Base-by-base conservation (phyloP, 2,797 vertebrate genomes). In the Halcyon badia region DNA sequence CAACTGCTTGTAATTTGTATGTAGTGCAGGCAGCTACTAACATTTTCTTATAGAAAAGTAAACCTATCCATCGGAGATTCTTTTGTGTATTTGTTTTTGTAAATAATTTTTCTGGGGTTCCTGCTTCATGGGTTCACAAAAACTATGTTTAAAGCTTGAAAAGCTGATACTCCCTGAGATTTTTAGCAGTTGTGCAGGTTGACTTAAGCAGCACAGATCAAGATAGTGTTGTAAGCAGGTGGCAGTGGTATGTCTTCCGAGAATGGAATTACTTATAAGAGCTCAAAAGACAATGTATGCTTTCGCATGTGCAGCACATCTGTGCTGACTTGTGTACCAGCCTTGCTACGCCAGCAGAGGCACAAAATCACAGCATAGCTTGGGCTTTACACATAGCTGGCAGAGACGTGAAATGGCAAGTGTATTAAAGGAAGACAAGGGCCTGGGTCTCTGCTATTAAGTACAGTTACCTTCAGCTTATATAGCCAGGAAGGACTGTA, bases 211-310 rank as follows among this genome's bases (percentile, higher is more conserved):
- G 31, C 46, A 4, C 9, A 54, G n/a, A 18, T 17, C 4, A 41
- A 69, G 26, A 62, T 20, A 21, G 15, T 14, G 26, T 1, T 71
- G 52, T 22, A 37, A 51, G 21, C 14, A 66, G 22, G 4, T 49
- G 49, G 33, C 31, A 79, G 33, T 7, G 13, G 3, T 33, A 1
- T 9, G 52, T 75, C 54, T 77, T 58, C 15, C 11, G 73, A 69
- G 30, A 22, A 37, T 6, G 24, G 6, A 54, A 19, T 25, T 26
- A 5, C 1, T 44, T 33, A 30, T 11, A 12, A 33, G 44, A 46
- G 1, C 37, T 66, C 24, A 16, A 11, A 48, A 60, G n/a, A 2
- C n/a, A 4, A 5, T 0, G 1, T 18, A 4, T 22, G 16, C 56
- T 79, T 65, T 51, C 28, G 13, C 14, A 7, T 0, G 1, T 22